Percentiles rank a stretch among this genome's conserved stretches.
Conservation (phyloP, 2,888 invertebrate genomes). For the Spodoptera picta region DNA sequence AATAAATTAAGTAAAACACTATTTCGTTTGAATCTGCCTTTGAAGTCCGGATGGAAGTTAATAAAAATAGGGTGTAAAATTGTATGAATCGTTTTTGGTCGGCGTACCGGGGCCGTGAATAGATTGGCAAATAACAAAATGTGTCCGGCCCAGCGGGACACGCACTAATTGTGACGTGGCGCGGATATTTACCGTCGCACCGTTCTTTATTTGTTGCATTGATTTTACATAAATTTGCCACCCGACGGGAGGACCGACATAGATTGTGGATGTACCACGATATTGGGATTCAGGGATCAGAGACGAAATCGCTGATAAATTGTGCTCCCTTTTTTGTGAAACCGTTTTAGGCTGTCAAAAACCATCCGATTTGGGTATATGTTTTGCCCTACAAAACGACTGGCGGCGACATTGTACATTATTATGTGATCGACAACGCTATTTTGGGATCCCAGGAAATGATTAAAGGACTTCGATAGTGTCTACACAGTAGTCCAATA, state of each 20-base stretch:
- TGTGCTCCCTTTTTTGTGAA: slow-evolving; percentile 51
- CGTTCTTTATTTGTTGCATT: slow-evolving; percentile 67
- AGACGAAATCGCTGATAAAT: slow-evolving; percentile 61
- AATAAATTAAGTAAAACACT: too few species aligned
- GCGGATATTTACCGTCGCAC: slow-evolving; percentile 65
- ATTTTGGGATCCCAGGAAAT: slow-evolving; percentile 1
- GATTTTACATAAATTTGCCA: slow-evolving; percentile 64
- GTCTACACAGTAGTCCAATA: slow-evolving; percentile 1
- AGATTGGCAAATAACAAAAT: slow-evolving; percentile 63
- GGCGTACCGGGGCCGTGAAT: slow-evolving; percentile 41
- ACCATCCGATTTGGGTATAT: slow-evolving; percentile 15
- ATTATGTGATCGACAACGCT: background rate
- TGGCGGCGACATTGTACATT: background rate
- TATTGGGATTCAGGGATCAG: slow-evolving; percentile 62
- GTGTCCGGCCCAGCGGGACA: slow-evolving; percentile 61
- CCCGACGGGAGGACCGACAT: slow-evolving; percentile 50
- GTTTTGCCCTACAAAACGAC: slow-evolving; percentile 5
- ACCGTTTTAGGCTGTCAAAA: slow-evolving; percentile 31
- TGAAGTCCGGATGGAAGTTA: slow-evolving; percentile 7
- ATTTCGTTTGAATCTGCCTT: slow-evolving; percentile 4
- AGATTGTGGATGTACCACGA: slow-evolving; percentile 54
- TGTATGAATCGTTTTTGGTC: slow-evolving; percentile 42
- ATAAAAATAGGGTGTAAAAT: slow-evolving; percentile 33
- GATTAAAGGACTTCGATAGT: background rate
- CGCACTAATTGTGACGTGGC: slow-evolving; percentile 71